Conservation (phyloP, 2,797 vertebrate genomes). For the Nannoperca australis region DNA sequence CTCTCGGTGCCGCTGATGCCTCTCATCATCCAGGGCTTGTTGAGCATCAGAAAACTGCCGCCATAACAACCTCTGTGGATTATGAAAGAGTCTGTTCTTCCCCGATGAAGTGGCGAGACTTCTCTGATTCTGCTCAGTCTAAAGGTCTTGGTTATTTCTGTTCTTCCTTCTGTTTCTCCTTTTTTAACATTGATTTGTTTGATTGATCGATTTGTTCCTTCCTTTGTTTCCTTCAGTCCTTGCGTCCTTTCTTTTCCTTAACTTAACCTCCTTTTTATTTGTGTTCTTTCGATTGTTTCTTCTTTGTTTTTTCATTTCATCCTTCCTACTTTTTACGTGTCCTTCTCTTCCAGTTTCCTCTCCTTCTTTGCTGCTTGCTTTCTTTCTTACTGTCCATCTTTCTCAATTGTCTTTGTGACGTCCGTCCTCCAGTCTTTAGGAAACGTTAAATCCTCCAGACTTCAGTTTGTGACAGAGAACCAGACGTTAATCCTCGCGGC, state of each 20-base stretch:
- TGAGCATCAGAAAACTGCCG: conserved; percentile 9
- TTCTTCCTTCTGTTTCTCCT: background rate
- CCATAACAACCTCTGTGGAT: conserved; percentile 1
- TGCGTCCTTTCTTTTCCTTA: background rate
- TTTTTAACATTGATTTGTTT: too few species aligned
- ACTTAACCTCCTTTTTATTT: too few species aligned
- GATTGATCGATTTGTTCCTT: background rate
- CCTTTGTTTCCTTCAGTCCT: fast-evolving
- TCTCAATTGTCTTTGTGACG: too few species aligned
- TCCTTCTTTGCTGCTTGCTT: background rate
- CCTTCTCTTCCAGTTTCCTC: background rate
- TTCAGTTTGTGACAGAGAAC: too few species aligned
- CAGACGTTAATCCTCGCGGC: background rate
- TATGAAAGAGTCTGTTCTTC: background rate
- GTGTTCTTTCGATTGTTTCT: too few species aligned
- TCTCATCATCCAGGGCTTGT: conserved; percentile 8
- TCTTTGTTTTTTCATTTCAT: too few species aligned
- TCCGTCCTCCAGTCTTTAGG: too few species aligned
- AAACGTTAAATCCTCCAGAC: too few species aligned
- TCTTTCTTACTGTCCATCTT: background rate
- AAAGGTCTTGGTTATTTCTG: background rate
- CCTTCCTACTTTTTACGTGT: too few species aligned
- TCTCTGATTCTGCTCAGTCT: background rate
- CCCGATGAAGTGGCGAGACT: background rate
- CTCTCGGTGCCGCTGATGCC: background rate